A percentile compares a stretch with the other conserved stretches of the same genome.
These are phyloP conservation scores for Drosophila mimica DNA, from an alignment of 2,888 invertebrate species.

Conservation along the genomic window DNA sequence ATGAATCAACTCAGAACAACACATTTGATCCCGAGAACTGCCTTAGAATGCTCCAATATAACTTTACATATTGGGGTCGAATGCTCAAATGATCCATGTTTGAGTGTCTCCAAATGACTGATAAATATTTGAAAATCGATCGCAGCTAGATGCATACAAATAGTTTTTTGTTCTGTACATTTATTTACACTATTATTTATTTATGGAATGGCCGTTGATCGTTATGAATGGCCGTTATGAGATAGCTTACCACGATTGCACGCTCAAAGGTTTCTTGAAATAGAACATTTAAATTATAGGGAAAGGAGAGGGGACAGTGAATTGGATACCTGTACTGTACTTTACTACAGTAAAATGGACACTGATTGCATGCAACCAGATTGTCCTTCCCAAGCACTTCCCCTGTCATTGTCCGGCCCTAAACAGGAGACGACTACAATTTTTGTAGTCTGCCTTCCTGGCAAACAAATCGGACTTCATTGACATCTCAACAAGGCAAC, in stretches of 20 bases:
- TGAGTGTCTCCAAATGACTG: neutral
- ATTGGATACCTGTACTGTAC: neutral
- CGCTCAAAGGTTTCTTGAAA: neutral
- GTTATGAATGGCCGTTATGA: neutral
- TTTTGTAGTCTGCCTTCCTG: neutral
- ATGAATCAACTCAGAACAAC: constrained; percentile 34
- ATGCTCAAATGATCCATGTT: constrained; percentile 5
- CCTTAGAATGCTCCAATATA: neutral
- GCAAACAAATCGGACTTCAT: neutral
- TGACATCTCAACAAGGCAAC: neutral
- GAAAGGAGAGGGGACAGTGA: neutral
- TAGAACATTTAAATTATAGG: neutral
- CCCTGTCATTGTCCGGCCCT: neutral
- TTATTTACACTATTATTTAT: neutral
- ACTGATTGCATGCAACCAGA: neutral
- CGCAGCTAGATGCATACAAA: neutral
- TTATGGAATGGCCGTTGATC: neutral
- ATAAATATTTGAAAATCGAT: constrained; percentile 18
- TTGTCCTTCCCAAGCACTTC: neutral
- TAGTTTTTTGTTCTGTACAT: neutral
- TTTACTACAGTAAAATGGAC: neutral
- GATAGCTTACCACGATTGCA: neutral
- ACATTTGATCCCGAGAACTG: constrained; percentile 25
- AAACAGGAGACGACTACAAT: neutral
- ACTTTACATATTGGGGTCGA: constrained; percentile 39